phyloP scores from a whole-genome alignment of 2,797 vertebrate genomes.

The Poeciliopsis gracilis region DNA sequence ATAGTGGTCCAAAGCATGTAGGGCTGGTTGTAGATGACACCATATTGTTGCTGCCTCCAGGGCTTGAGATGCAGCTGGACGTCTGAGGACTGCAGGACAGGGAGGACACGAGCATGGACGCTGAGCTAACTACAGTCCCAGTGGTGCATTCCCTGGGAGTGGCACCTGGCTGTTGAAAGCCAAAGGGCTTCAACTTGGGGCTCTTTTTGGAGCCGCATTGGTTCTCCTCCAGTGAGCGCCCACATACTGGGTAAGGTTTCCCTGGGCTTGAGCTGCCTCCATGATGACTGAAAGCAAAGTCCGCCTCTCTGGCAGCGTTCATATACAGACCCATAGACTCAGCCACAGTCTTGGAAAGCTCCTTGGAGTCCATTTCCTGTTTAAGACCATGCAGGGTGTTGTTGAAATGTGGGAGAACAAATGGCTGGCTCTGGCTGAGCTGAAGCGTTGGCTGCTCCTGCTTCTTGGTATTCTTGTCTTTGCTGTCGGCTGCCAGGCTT shows the following conservation, averaged over 20 bases:
- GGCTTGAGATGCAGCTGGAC: slow-evolving; percentile 90
- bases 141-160: slow-evolving; percentile 81
- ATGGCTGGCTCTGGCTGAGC: slow-evolving; percentile 84
- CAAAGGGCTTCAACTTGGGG: slow-evolving; percentile 82
- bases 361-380: slow-evolving; percentile 94
- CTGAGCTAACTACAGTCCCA: slow-evolving; percentile 81
- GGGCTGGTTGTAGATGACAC: slow-evolving; percentile 93
- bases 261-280: slow-evolving; percentile 82
- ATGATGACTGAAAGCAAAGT: slow-evolving; percentile 90
- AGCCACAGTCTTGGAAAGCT: slow-evolving; percentile 95
- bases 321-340: slow-evolving; percentile 99
- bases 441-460: slow-evolving; percentile 85
- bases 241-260: slow-evolving; percentile 88
- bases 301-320: slow-evolving; percentile 93
- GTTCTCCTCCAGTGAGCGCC: slow-evolving; percentile 85
- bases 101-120: slow-evolving; percentile 85
- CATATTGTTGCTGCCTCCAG: slow-evolving; percentile 88
- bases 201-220: slow-evolving; percentile 72
- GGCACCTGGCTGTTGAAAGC: slow-evolving; percentile 79
- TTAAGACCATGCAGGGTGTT: slow-evolving; percentile 83
- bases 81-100: slow-evolving; percentile 88
- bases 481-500: slow-evolving; percentile 70
- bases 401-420: slow-evolving; percentile 86
- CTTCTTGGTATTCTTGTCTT: slow-evolving; percentile 86
- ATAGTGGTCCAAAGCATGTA: slow-evolving; percentile 85